Base-by-base conservation (phyloP, 2,888 invertebrate species). In the Cancer borealis region DNA sequence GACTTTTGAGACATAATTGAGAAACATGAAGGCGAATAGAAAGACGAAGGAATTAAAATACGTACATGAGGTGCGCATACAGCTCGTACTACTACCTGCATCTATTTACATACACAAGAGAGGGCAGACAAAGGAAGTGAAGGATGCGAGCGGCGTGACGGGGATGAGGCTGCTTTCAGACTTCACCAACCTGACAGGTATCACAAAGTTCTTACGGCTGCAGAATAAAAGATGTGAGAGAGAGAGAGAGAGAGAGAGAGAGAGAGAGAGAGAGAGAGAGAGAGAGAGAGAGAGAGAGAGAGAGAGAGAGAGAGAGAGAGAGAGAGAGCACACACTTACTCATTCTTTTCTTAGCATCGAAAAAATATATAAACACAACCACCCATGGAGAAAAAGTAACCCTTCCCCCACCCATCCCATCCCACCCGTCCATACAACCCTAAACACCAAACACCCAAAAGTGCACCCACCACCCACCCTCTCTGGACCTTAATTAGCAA, bases 201-300 rank as follows among this genome's bases (percentile, higher is more conserved):
- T 79, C 73, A 79, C 73, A 79, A n/a, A 79, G n/a, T 79, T 79
- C 73, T 26, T 79, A 79, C 73, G n/a, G 73, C 73, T 79, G 73
- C 73, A 26, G 73, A n/a, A 79, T 79, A 79, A 79, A 79, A 79
- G 73, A 79, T 79, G 73, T 2, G 3, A 26, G 73, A 79, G 73
- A 79, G 73, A 79, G 73, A 79, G 73, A 79, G 73, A 79, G 73
- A 79, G 73, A 79, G 73, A 79, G 73, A 79, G 73, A 79, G 73
- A 79, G 73, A 79, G 73, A 79, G 73, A 79, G 73, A 79, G 73
- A 79, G 73, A 79, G 73, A 73, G 73, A 73, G 73, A 73, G 73
- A 73, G 73, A 73, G 73, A 73, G 73, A 73, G 73, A 73, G 73
- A 73, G 73, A 73, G 73, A 73, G 73, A 73, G 73, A 73, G 73